phyloP scores from a whole-genome alignment of 2,888 invertebrate species.

The Megamerina dolium region DNA sequence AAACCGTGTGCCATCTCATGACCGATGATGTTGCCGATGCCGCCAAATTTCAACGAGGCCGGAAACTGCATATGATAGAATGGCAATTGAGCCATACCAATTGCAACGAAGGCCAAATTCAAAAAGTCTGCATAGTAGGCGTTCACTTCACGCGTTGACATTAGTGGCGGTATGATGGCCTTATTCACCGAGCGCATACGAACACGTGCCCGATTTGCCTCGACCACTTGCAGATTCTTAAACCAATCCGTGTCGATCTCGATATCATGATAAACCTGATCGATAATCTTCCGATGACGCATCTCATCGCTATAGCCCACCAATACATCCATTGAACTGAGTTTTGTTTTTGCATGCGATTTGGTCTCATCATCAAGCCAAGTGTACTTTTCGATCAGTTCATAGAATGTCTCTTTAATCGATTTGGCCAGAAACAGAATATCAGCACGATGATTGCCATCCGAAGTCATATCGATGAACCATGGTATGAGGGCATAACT shows the following conservation, averaged over 20 bases:
- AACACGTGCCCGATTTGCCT: slow-evolving; percentile 28
- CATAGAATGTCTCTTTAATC: slow-evolving; percentile 34
- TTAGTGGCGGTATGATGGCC: slow-evolving; percentile 32
- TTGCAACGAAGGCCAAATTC: slow-evolving; percentile 37
- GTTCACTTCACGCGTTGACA: slow-evolving; percentile 39
- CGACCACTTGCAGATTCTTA: slow-evolving; percentile 30
- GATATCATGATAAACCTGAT: slow-evolving; percentile 27
- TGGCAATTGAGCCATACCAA: slow-evolving; percentile 39
- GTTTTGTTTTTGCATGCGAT: slow-evolving; percentile 35
- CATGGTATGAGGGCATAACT: slow-evolving; percentile 39
- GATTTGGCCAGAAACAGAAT: slow-evolving; percentile 31
- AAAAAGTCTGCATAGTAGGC: slow-evolving; percentile 42
- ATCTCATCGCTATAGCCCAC: slow-evolving; percentile 40
- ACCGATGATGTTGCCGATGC: slow-evolving; percentile 38
- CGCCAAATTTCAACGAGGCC: slow-evolving; percentile 35
- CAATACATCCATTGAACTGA: slow-evolving; percentile 37
- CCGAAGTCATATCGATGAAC: slow-evolving; percentile 39
- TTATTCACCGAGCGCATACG: slow-evolving; percentile 32
- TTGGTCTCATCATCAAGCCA: slow-evolving; percentile 42
- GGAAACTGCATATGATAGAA: slow-evolving; percentile 37
- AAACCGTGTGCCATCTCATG: slow-evolving; percentile 44
- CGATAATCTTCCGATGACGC: slow-evolving; percentile 28
- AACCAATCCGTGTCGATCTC: slow-evolving; percentile 32
- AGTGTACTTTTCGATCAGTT: slow-evolving; percentile 30
- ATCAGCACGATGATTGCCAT: slow-evolving; percentile 33